These are phyloP conservation scores for Antheraea assamensis DNA, from an alignment of 2,888 invertebrate genomes.

Conservation along the genomic window DNA sequence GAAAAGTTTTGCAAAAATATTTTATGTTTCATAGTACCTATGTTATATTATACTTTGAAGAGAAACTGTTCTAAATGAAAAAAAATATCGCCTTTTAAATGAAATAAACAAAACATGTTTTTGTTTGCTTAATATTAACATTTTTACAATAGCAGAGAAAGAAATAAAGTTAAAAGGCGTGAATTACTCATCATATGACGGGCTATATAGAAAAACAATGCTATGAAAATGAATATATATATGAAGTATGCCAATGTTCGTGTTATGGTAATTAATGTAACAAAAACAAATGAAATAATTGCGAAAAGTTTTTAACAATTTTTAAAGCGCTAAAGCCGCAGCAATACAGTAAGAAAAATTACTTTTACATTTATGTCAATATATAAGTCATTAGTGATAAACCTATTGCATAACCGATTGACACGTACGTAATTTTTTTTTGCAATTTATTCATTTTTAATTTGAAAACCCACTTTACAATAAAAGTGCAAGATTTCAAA, in stretches of 20 bases:
- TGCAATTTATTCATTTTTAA: too few species aligned
- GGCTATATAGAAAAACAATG: background rate
- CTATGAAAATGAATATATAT: background rate
- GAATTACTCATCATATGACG: background rate
- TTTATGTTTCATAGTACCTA: background rate
- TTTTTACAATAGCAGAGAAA: background rate
- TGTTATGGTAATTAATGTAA: background rate
- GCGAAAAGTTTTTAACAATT: too few species aligned
- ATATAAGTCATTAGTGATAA: too few species aligned
- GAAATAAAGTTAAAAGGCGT: background rate
- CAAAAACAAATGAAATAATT: too few species aligned
- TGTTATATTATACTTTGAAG: background rate
- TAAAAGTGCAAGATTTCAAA: too few species aligned
- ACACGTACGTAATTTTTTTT: too few species aligned
- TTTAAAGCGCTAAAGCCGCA: too few species aligned
- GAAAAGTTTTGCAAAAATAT: background rate
- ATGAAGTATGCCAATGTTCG: background rate
- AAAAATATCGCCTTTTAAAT: background rate
- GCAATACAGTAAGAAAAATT: too few species aligned
- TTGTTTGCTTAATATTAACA: background rate
- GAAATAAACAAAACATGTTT: constrained; percentile 1
- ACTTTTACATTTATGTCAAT: too few species aligned
- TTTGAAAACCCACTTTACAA: too few species aligned
- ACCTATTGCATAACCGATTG: too few species aligned
- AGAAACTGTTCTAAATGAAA: background rate